Evolutionary conservation across 1,140 invertebrate genomes (phyloP), one percentile per base, ranked within the genome.

Genomic region (Drosophila pallidifrons): DNA sequence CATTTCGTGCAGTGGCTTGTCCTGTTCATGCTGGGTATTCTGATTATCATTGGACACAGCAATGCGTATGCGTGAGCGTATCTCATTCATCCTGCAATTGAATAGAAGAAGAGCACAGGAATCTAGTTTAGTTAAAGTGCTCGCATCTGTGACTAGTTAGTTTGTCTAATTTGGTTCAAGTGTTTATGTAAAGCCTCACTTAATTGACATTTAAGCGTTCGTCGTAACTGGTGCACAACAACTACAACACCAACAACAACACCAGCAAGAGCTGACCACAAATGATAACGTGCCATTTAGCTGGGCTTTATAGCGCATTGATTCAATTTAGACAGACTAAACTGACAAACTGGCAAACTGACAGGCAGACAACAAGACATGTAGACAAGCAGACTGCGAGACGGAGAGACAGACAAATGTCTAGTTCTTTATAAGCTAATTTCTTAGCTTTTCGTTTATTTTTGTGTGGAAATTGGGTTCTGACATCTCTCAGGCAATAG

Each of bases 171-270:
- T 76, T 87, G 66, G 80, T 71, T 80, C 79, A 77, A 88, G 83
- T 82, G 79, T 82, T 88, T 82, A 75, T 87, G 82, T 87, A 88
- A 87, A 73, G 63, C 65, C 61, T 55, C 83, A 82, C 83, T 87
- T 88, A 87, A 87, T 87, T 87, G 82, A 88, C 82, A 87, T 87
- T 88, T 77, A 51, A 88, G 82, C 78, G 65, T 46, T 70, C 3
- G 43, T 51, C 52, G 67, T 86, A 76, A 82, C 76, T 69, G 65
- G 66, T 46, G 59, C 68, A 75, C 58, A 45, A 59, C 43, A 38
- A 35, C 28, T 35, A 54, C 30, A 38, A 16, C 28, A 61, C 25
- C 45, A 49, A 49, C 7, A 16, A 11, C 28, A 61, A 38, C 13
- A 38, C 25, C 28, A 28, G 45, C 49, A 55, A 41, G 38, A 60